Evolutionary conservation across 2,888 invertebrate genomes (phyloP).

Genomic region (Serripes groenlandicus): DNA sequence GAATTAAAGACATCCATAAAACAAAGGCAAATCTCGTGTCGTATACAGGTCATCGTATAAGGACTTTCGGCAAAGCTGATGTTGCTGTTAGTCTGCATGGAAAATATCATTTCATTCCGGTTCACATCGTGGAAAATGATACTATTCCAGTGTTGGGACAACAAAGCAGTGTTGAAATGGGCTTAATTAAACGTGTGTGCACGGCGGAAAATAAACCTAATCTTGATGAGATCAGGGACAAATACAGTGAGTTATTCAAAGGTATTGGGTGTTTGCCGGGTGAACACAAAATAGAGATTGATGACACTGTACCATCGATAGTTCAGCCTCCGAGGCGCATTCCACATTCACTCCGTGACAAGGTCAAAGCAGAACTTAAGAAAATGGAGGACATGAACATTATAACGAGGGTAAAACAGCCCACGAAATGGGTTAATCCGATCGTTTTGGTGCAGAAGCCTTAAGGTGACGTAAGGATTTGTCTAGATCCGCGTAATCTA

Average conservation of each 20-base stretch:
- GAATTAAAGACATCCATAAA: neutral
- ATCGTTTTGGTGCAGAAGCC: constrained; percentile 61
- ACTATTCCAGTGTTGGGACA: constrained; percentile 7
- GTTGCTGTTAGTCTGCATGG: neutral
- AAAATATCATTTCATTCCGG: neutral
- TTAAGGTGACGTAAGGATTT: constrained; percentile 31
- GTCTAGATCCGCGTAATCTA: constrained; percentile 67
- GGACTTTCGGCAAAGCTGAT: neutral
- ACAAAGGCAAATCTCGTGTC: neutral
- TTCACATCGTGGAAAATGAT: neutral
- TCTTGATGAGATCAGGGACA: constrained; percentile 13
- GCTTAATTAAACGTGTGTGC: constrained; percentile 34
- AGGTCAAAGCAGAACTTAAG: constrained; percentile 55
- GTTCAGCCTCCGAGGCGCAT: constrained; percentile 59
- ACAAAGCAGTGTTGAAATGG: constrained; percentile 30
- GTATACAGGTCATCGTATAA: neutral
- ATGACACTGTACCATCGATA: constrained; percentile 43
- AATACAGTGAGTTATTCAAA: constrained; percentile 37
- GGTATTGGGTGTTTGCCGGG: constrained; percentile 53
- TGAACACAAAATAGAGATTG: constrained; percentile 31
- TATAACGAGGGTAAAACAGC: constrained; percentile 52
- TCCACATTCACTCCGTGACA: constrained; percentile 52
- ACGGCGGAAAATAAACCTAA: neutral
- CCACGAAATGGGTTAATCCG: constrained; percentile 65
- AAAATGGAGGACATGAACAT: constrained; percentile 43